Evolutionary conservation across 2,888 invertebrate genomes (phyloP).

Genomic region (Euplagia quadripunctaria): DNA sequence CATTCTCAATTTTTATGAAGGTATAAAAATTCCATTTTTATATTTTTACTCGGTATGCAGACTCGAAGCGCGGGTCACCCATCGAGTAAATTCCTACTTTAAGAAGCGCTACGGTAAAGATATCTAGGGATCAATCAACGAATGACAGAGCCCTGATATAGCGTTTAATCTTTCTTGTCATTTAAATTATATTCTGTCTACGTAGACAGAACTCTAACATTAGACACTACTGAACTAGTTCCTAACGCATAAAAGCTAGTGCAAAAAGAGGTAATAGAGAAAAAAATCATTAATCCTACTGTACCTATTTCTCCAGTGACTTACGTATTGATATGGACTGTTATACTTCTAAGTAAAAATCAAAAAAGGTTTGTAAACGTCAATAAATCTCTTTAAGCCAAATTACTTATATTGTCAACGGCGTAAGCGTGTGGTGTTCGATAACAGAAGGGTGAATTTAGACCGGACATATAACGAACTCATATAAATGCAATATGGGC

Average conservation of each 20-base stretch:
- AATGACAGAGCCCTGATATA: not conserved
- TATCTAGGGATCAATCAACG: not conserved
- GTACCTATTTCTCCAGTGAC: not conserved
- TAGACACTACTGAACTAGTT: not conserved
- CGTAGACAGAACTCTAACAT: too few relatives aligned
- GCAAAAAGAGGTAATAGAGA: not conserved
- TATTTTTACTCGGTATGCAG: not conserved
- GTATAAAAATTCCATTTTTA: not conserved
- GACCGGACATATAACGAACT: conserved; percentile 65
- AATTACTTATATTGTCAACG: conserved; percentile 56
- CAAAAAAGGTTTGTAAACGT: conserved; percentile 56
- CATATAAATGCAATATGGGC: conserved; percentile 74
- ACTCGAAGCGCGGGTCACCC: not conserved
- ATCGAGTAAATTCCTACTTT: not conserved
- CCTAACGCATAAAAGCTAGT: not conserved
- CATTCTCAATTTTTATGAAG: not conserved
- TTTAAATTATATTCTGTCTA: not conserved
- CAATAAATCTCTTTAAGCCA: conserved; percentile 58
- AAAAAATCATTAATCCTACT: not conserved
- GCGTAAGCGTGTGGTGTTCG: conserved; percentile 52
- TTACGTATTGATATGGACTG: not conserved
- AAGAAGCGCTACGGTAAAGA: not conserved
- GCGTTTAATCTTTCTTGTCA: not conserved
- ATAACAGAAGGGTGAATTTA: conserved; percentile 60
- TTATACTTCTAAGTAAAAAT: conserved; percentile 33